A percentile compares a stretch with the other conserved stretches of the same genome.
phyloP scores from a whole-genome alignment of 2,888 invertebrate genomes.

The Chrysomela aeneicollis region DNA sequence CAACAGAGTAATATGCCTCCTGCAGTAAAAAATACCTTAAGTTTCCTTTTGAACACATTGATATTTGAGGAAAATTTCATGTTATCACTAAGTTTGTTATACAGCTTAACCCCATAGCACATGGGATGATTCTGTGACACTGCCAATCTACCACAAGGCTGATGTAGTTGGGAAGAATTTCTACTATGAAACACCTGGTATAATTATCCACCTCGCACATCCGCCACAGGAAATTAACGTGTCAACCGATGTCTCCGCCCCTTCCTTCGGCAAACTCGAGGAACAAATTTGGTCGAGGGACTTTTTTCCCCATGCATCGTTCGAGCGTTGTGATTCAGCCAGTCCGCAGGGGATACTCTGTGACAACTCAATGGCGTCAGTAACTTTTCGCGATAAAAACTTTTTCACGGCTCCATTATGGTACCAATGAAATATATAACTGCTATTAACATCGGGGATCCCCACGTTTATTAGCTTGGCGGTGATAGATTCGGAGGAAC shows the following conservation, averaged over 20 bases:
- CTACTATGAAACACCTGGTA: background rate
- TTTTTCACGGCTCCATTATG: conserved; percentile 25
- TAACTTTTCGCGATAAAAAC: conserved; percentile 26
- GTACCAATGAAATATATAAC: conserved; percentile 27
- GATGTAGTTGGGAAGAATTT: no score
- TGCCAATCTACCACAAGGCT: no score
- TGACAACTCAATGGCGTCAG: conserved; percentile 19
- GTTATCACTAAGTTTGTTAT: no score
- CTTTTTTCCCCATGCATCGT: background rate
- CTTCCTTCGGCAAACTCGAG: background rate
- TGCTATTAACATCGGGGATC: conserved; percentile 17
- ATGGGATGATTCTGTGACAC: no score
- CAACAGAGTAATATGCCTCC: no score
- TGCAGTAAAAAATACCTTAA: no score
- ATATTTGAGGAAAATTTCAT: no score
- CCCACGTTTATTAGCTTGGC: background rate
- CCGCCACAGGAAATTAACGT: background rate
- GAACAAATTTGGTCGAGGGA: background rate
- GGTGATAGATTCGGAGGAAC: background rate
- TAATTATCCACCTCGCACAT: background rate
- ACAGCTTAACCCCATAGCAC: no score
- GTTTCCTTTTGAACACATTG: no score
- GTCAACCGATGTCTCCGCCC: background rate
- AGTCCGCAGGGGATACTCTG: conserved; percentile 1
- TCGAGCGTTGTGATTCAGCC: background rate